Evolutionary conservation across 1,140 invertebrate species (phyloP).

Genomic region (Episyrphus balteatus): DNA sequence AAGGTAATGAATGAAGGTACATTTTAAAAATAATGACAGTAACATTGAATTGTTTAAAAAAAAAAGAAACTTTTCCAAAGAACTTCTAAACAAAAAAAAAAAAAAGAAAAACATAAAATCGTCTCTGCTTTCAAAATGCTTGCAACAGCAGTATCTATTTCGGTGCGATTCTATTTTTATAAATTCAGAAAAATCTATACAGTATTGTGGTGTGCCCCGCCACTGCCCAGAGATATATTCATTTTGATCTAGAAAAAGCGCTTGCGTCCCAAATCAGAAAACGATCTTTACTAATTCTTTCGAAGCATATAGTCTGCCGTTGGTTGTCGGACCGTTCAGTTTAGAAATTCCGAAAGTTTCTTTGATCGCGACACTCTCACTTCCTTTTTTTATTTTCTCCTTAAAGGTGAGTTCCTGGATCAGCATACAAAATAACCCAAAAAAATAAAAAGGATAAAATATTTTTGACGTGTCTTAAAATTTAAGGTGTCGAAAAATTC

Average conservation of each 20-base stretch:
- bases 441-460: neutral
- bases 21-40: too few species aligned
- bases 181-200: too few species aligned
- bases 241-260: too few species aligned
- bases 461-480: neutral
- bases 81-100: too few species aligned
- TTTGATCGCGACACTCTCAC: conserved; percentile 27
- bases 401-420: conserved; percentile 32
- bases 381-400: conserved; percentile 35
- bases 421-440: conserved; percentile 6
- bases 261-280: too few species aligned
- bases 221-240: neutral
- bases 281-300: conserved; percentile 1
- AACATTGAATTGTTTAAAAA: too few species aligned
- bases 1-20: too few species aligned
- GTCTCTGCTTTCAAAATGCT: neutral
- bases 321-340: conserved; percentile 39
- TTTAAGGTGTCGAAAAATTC: too few species aligned
- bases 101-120: neutral
- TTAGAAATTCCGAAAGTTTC: conserved; percentile 33
- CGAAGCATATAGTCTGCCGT: conserved; percentile 37
- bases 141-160: conserved; percentile 1
- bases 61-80: too few species aligned
- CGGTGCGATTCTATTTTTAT: conserved; percentile 7
- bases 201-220: neutral